These are phyloP conservation scores for Spilogale gracilis DNA, from an alignment of 2,113 vertebrate species.

Conservation along the genomic window DNA sequence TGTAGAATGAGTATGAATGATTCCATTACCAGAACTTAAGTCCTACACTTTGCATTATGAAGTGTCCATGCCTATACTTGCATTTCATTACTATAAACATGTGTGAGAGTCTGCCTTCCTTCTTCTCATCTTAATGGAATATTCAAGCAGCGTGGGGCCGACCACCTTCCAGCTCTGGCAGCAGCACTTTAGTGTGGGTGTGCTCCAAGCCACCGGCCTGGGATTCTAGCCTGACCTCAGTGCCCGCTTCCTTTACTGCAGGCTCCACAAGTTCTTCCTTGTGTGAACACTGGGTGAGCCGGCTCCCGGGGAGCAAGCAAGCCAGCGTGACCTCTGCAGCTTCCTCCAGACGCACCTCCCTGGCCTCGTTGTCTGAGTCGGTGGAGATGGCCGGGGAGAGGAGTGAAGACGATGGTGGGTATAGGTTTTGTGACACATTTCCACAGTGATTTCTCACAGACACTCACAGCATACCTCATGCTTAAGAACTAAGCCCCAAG, in stretches of 20 bases:
- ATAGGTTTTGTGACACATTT: not conserved
- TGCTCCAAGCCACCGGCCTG: fast-evolving
- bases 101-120: fast-evolving
- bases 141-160: fast-evolving
- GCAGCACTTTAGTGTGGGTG: fast-evolving
- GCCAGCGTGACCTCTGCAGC: slow-evolving; percentile 96
- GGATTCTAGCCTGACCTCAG: not conserved
- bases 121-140: not conserved
- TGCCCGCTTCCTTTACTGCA: slow-evolving; percentile 71
- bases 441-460: not conserved
- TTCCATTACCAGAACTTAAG: too few species aligned
- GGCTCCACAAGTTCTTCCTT: slow-evolving; percentile 98
- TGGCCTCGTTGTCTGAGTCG: slow-evolving; percentile 96
- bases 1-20: not conserved
- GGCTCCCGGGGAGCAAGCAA: slow-evolving; percentile 95
- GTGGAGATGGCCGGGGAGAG: slow-evolving; percentile 94
- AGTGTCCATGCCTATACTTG: not conserved
- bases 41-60: not conserved
- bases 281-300: slow-evolving; percentile 99
- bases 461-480: not conserved
- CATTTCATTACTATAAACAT: fast-evolving
- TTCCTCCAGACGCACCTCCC: slow-evolving; percentile 96
- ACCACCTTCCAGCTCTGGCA: not conserved
- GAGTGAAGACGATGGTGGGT: slow-evolving; percentile 96
- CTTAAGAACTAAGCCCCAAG: not conserved